phyloP scores from a whole-genome alignment of 2,113 vertebrate genomes.

The Isurus oxyrinchus region DNA sequence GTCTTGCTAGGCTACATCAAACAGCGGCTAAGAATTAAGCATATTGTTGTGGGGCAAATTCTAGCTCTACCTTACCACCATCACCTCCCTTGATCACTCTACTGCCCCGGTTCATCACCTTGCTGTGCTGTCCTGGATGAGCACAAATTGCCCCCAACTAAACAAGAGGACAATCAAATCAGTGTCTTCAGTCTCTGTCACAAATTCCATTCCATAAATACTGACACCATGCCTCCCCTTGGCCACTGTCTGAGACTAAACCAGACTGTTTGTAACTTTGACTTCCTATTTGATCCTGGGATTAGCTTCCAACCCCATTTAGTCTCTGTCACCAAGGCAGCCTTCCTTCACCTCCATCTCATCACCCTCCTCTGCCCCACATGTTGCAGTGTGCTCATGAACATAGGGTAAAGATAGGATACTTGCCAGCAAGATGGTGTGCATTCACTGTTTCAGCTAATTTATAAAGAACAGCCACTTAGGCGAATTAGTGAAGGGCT shows the following conservation, averaged over 20 bases:
- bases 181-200: neutral
- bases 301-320: neutral
- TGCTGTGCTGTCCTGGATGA: neutral
- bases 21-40: neutral
- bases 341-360: neutral
- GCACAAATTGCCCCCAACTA: neutral
- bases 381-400: neutral
- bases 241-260: neutral
- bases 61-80: neutral
- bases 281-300: neutral
- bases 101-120: neutral
- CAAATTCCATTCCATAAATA: neutral
- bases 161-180: neutral
- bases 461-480: neutral
- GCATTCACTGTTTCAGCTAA: neutral
- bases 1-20: neutral
- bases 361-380: neutral
- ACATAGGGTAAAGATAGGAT: neutral
- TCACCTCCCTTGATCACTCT: neutral
- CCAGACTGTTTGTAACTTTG: neutral
- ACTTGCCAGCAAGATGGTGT: neutral
- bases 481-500: neutral
- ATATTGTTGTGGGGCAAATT: neutral
- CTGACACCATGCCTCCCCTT: neutral
- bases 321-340: neutral